A percentile compares a stretch with the other conserved stretches of the same genome.
phyloP scores from a whole-genome alignment of 2,113 vertebrate species.

The Rhodinocichla rosea region DNA sequence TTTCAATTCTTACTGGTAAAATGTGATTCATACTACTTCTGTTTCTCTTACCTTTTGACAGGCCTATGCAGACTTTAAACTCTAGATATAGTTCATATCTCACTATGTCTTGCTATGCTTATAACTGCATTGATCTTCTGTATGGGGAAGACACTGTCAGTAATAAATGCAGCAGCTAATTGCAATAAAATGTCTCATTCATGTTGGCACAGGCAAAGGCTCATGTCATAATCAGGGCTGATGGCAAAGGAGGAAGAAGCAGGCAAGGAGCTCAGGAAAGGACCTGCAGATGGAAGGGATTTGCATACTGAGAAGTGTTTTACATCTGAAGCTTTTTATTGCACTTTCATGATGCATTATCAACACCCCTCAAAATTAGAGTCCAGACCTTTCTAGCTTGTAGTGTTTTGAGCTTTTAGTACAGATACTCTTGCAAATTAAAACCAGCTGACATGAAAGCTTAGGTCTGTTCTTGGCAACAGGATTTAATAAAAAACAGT shows the following conservation, averaged over 20 bases:
- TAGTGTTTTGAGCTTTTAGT: neutral
- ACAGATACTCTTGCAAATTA: neutral
- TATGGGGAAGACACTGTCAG: neutral
- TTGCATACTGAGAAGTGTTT: neutral
- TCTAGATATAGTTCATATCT: neutral
- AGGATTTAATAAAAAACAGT: neutral
- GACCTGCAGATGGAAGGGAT: neutral
- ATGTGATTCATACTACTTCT: neutral
- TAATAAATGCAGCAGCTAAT: neutral
- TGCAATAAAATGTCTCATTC: neutral
- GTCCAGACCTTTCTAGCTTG: neutral
- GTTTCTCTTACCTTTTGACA: neutral
- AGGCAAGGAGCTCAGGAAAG: neutral
- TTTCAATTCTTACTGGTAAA: neutral
- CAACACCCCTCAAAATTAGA: neutral
- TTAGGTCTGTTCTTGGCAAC: conserved; percentile 18
- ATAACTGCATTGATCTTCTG: neutral
- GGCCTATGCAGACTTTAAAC: neutral
- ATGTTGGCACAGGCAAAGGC: neutral
- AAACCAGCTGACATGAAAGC: neutral
- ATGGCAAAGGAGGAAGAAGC: neutral
- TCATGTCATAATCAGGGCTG: neutral
- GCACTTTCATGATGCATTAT: neutral
- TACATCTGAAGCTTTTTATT: neutral
- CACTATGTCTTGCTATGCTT: neutral